Conservation (phyloP, 2,888 invertebrate species). For the Microplitis manilae region DNA sequence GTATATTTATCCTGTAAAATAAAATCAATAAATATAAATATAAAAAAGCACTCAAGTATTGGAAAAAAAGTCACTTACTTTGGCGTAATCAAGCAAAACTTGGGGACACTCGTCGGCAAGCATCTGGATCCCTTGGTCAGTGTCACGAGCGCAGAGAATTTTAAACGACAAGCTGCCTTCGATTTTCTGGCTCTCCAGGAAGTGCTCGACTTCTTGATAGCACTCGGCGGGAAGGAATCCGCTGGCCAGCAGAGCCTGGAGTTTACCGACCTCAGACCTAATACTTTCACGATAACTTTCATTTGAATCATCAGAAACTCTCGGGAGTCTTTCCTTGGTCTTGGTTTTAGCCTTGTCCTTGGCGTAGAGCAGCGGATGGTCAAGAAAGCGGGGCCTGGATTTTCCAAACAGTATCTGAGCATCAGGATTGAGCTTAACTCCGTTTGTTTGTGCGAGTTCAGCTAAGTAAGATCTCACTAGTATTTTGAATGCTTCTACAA, state of each 20-base stretch:
- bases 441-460: constrained; percentile 69
- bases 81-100: constrained; percentile 78
- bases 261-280: constrained; percentile 58
- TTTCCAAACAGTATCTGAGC: constrained; percentile 68
- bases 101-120: constrained; percentile 77
- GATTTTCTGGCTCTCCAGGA: constrained; percentile 74
- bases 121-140: constrained; percentile 73
- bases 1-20: constrained; percentile 64
- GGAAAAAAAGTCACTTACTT: constrained; percentile 70
- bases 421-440: constrained; percentile 48
- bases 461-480: constrained; percentile 77
- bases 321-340: constrained; percentile 54
- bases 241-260: constrained; percentile 77
- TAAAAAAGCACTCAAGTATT: constrained; percentile 5
- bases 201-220: constrained; percentile 77
- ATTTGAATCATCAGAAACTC: constrained; percentile 51
- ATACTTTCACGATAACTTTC: constrained; percentile 45
- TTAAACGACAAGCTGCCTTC: constrained; percentile 74
- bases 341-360: constrained; percentile 5
- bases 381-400: constrained; percentile 72
- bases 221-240: constrained; percentile 74
- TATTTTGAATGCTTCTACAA: constrained; percentile 75
- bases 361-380: constrained; percentile 50
- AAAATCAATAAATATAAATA: constrained; percentile 9
- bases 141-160: constrained; percentile 73